These are phyloP conservation scores for Parasteatoda lunata DNA, from an alignment of 2,888 invertebrate genomes.

Conservation along the genomic window DNA sequence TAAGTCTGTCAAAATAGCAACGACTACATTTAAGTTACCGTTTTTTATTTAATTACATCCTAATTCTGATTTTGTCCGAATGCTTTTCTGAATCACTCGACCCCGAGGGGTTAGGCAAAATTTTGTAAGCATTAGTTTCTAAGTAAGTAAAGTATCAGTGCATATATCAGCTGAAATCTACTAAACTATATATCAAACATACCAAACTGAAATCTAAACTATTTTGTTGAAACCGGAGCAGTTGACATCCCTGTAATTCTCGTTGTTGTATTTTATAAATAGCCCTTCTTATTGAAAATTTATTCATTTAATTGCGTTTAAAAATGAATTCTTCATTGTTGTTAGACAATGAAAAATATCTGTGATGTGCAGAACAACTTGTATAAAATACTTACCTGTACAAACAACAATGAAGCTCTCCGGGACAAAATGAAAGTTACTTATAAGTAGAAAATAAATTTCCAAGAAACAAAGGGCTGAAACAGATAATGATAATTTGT, in stretches of 20 bases:
- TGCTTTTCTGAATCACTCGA: too few relatives aligned
- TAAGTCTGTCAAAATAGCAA: too few relatives aligned
- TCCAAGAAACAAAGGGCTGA: conserved; percentile 91
- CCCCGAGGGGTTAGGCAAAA: too few relatives aligned
- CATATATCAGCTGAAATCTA: not conserved
- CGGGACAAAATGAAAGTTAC: conserved; percentile 95
- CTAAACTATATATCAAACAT: not conserved
- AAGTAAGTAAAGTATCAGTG: not conserved
- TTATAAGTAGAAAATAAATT: conserved; percentile 95
- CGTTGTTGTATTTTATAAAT: not conserved
- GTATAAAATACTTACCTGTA: conserved; percentile 75
- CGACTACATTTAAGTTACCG: too few relatives aligned
- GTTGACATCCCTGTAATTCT: conserved; percentile 76
- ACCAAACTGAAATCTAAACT: conserved; percentile 77
- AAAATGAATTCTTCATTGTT: too few relatives aligned
- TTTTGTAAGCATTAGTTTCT: conserved; percentile 64
- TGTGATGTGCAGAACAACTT: not conserved
- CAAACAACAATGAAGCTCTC: conserved; percentile 98
- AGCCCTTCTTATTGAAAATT: not conserved
- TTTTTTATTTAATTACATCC: too few relatives aligned
- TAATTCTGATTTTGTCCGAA: too few relatives aligned
- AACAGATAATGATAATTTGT: conserved; percentile 29
- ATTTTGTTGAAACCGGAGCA: conserved; percentile 90
- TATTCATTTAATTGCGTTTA: not conserved
- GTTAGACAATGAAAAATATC: not conserved